These are phyloP conservation scores for Cyclargus thomasi DNA, from an alignment of 1,140 invertebrate species.

Conservation along the genomic window DNA sequence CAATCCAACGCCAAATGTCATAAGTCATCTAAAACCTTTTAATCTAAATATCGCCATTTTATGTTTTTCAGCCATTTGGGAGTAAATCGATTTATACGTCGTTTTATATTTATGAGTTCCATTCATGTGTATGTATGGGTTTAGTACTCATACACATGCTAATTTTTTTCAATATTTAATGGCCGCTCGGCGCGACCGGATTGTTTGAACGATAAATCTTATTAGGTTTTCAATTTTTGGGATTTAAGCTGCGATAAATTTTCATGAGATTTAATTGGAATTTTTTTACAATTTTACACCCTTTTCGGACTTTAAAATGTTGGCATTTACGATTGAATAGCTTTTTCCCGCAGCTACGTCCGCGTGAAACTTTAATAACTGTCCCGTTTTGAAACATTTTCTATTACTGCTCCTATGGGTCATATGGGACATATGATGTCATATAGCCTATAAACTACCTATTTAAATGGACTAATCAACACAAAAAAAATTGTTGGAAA, in stretches of 20 bases:
- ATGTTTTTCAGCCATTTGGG: not conserved
- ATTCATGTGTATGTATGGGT: constrained; percentile 16
- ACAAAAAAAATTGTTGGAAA: too few relatives aligned
- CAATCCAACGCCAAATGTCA: not conserved
- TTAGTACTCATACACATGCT: constrained; percentile 31
- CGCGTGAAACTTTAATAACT: too few relatives aligned
- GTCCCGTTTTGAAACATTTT: too few relatives aligned
- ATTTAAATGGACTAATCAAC: too few relatives aligned
- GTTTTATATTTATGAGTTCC: not conserved
- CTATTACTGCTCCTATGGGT: too few relatives aligned
- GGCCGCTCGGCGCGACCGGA: constrained; percentile 13
- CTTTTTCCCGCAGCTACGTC: too few relatives aligned
- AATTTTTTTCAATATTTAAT: constrained; percentile 33
- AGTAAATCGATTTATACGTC: not conserved
- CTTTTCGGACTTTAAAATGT: not conserved
- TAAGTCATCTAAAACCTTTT: not conserved
- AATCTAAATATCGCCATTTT: not conserved
- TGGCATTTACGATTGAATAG: too few relatives aligned
- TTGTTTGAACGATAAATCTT: constrained; percentile 1
- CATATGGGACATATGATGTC: too few relatives aligned
- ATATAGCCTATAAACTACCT: too few relatives aligned
- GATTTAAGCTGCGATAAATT: not conserved
- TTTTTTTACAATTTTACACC: not conserved
- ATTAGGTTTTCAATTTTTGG: constrained; percentile 3
- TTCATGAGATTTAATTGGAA: not conserved